Base-by-base conservation (phyloP, 2,797 vertebrate species). In the Acrossocheilus fasciatus region DNA sequence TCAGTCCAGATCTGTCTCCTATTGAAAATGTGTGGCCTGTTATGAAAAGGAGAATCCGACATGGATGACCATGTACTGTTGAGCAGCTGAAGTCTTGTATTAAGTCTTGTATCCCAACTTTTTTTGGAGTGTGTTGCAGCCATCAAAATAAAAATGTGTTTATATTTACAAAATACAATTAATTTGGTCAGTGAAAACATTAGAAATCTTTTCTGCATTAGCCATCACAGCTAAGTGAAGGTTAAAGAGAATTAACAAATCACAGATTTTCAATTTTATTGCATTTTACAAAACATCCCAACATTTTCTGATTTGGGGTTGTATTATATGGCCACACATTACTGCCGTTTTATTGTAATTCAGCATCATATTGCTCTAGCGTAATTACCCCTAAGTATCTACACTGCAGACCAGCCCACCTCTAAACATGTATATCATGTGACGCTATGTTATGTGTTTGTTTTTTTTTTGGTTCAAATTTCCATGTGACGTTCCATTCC, bases 401-500 rank as follows among this genome's bases (percentile, higher is more conserved):
- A 81, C 20, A 52, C 8, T 41, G 45, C 26, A 75, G 30, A 76
- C 36, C 6, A 34, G n/a, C n/a, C 52, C 34, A 17, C 34, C 30
- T 74, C 54, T 45, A 62, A 62, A 62, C n/a, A n/a, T 64, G 26
- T 26, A 50, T 6, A n/a, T 52, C 30, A 43, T 23, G 18, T 81
- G 62, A 50, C 30, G 4, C 41, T 26, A 6, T 23, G 43, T 52
- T 34, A 41, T 18, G 66, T 39, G 5, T 39, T 36, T 57, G 70
- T 54, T 12, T 62, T 26, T 18, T 79, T 45, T 23, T 18, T 18
- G 18, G 0, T 18, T 66, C 20, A 52, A 30, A 64, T 66, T 43
- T 84, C 64, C 83, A 36, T 54, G 14, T 41, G 43, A 59, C 83
- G 79, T 85, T 79, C 83, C 83, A 79, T 85, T 36, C 12, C 66